phyloP scores from a whole-genome alignment of 53 echinoderm and acorn worm species.

The Paracentrotus lividus region DNA sequence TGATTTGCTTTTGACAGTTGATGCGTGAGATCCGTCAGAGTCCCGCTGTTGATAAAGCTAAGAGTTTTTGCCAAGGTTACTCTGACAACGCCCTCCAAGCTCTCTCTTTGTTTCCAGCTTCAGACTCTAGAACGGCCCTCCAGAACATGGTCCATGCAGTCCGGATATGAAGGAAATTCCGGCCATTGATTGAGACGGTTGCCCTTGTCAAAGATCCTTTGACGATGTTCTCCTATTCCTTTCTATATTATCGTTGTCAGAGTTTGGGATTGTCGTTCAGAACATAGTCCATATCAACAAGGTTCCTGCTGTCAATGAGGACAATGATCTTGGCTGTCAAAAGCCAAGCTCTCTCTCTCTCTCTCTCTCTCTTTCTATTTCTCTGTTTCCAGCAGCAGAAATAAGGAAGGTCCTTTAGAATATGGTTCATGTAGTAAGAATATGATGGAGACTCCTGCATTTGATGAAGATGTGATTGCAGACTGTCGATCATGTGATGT shows the following conservation, averaged over 20 bases:
- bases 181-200: background rate
- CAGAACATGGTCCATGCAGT: slow-evolving; percentile 86
- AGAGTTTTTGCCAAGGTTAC: slow-evolving; percentile 76
- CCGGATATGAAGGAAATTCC: slow-evolving; percentile 39
- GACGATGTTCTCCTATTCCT: background rate
- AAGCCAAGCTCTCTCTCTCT: background rate
- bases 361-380: background rate
- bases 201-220: background rate
- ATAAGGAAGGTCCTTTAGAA: no score
- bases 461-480: no score
- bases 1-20: slow-evolving; percentile 82
- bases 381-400: no score
- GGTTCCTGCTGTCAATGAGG: background rate
- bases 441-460: no score
- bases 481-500: no score
- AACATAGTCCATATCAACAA: background rate
- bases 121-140: slow-evolving; percentile 81
- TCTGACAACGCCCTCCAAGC: slow-evolving; percentile 76
- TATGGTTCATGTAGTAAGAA: no score
- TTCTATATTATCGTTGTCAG: background rate
- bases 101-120: slow-evolving; percentile 74
- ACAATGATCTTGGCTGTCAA: background rate
- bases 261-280: background rate
- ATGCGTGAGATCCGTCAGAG: slow-evolving; percentile 71
- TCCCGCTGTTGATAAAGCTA: slow-evolving; percentile 76